phyloP scores from a whole-genome alignment of 1,140 invertebrate genomes.

The Trachelipus rathkii region DNA sequence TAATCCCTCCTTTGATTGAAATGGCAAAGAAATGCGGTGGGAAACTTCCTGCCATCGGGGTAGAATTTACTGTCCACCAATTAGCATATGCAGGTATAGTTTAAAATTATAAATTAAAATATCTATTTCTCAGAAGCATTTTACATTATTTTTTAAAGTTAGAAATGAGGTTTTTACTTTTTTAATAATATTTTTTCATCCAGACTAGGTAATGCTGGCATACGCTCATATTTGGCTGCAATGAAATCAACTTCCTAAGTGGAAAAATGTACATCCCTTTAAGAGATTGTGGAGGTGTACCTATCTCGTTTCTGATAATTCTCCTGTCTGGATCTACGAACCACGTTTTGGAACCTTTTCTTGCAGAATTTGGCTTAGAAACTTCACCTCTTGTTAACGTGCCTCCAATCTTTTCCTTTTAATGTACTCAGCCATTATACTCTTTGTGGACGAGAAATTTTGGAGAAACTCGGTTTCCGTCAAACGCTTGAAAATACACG shows the following conservation, averaged over 20 bases:
- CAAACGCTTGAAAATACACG: background rate
- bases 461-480: background rate
- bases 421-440: background rate
- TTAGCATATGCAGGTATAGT: conserved; percentile 61
- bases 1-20: conserved; percentile 56
- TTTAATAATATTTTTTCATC: no score
- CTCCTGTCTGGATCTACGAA: conserved; percentile 61
- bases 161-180: no score
- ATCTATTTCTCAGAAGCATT: no score
- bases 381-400: conserved; percentile 14
- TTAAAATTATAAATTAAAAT: no score
- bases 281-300: conserved; percentile 53
- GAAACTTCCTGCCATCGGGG: conserved; percentile 53
- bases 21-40: conserved; percentile 55
- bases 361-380: conserved; percentile 46
- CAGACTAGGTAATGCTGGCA: conserved; percentile 65
- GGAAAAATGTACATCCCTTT: conserved; percentile 51
- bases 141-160: no score
- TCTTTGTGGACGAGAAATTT: background rate
- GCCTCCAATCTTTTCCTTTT: conserved; percentile 22
- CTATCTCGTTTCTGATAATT: conserved; percentile 64
- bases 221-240: conserved; percentile 64
- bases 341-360: conserved; percentile 58
- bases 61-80: conserved; percentile 56
- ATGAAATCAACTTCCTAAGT: conserved; percentile 55